A percentile compares a stretch with the other conserved stretches of the same genome.
Conservation (phyloP, 2,797 vertebrate genomes). For the Hyperoplus lanceolatus region DNA sequence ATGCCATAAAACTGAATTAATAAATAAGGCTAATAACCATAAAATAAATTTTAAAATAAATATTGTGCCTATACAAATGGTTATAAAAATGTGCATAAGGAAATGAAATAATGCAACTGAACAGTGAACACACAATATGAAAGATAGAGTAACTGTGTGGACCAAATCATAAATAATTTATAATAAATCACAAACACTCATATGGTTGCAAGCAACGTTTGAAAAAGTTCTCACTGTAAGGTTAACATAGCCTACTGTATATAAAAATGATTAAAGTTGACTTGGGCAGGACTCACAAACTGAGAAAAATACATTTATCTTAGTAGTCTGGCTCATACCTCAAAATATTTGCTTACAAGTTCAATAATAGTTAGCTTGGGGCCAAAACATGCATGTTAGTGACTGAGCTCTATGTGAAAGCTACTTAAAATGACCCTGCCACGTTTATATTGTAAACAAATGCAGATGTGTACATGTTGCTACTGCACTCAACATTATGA, state of each 20-base stretch:
- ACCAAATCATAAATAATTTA: neutral
- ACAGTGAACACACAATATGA: neutral
- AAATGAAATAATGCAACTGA: constrained; percentile 2
- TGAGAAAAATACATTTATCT: neutral
- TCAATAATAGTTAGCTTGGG: neutral
- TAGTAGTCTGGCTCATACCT: neutral
- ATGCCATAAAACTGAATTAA: neutral
- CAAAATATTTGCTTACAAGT: neutral
- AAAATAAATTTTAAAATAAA: neutral
- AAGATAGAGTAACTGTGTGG: neutral
- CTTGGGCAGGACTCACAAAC: neutral
- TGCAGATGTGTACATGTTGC: constrained; percentile 3
- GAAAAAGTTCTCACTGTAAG: neutral
- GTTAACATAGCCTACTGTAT: neutral
- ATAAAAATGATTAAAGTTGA: neutral
- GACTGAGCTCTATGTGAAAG: neutral
- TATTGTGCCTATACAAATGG: neutral
- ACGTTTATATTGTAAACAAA: constrained; percentile 1
- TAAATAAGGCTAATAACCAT: neutral
- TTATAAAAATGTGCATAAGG: neutral
- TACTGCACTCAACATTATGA: neutral
- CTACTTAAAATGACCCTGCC: constrained; percentile 1
- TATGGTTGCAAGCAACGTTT: neutral
- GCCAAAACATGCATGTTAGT: constrained; percentile 7
- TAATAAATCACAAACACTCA: neutral